These are phyloP conservation scores for Chaetogeoica ovagalla DNA, from an alignment of 2,888 invertebrate genomes.

Conservation along the genomic window DNA sequence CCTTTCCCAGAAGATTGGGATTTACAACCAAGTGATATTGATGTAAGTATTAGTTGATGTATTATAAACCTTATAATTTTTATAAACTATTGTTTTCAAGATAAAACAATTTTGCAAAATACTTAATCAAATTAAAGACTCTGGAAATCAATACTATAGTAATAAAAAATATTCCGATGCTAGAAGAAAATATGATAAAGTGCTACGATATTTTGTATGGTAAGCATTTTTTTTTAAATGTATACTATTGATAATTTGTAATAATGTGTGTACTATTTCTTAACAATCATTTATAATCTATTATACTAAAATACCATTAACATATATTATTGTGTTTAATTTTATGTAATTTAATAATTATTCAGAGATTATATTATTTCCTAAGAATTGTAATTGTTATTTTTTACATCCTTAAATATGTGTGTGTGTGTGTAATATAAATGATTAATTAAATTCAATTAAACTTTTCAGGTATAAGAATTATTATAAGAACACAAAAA, in stretches of 20 bases:
- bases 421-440: neutral
- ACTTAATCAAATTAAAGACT: conserved; percentile 67
- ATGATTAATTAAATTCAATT: neutral
- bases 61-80: conserved; percentile 17
- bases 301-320: no score
- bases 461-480: conserved; percentile 40
- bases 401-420: neutral
- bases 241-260: neutral
- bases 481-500: conserved; percentile 19
- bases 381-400: neutral
- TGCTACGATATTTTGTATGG: conserved; percentile 72
- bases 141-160: conserved; percentile 73
- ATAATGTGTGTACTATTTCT: neutral
- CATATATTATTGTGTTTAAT: no score
- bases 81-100: conserved; percentile 59
- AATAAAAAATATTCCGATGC: conserved; percentile 68
- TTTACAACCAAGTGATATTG: conserved; percentile 55
- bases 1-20: conserved; percentile 79
- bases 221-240: conserved; percentile 41
- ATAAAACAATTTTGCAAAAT: conserved; percentile 61
- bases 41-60: conserved; percentile 52
- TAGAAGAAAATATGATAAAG: conserved; percentile 77
- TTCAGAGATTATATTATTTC: no score
- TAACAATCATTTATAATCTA: no score
- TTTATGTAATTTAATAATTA: no score